phyloP scores from a whole-genome alignment of 2,797 vertebrate species.

The Capromys pilorides region DNA sequence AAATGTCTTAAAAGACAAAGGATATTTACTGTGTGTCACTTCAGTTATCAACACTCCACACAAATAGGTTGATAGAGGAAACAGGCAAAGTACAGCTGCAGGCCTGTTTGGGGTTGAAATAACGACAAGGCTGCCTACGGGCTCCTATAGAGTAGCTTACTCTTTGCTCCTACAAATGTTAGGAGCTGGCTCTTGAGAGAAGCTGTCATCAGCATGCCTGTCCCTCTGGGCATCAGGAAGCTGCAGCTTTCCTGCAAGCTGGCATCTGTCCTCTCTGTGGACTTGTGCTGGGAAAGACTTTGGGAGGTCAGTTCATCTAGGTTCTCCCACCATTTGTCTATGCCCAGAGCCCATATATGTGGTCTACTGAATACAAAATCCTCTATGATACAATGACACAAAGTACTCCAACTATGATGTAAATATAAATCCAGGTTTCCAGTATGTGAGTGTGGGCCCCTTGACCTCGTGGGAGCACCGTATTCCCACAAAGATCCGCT shows the following conservation, averaged over 20 bases:
- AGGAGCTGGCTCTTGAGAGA: slow-evolving; percentile 51
- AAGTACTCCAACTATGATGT: not conserved
- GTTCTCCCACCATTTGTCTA: not conserved
- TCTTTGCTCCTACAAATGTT: slow-evolving; percentile 66
- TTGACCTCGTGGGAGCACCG: not conserved
- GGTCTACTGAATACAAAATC: not conserved
- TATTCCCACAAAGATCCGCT: not conserved
- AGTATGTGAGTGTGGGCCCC: not conserved
- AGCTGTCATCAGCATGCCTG: slow-evolving; percentile 53
- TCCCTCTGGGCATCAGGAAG: not conserved
- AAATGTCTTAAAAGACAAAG: slow-evolving; percentile 62
- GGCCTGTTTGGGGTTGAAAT: slow-evolving; percentile 66
- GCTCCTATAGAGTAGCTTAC: slow-evolving; percentile 49
- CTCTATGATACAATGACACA: not conserved
- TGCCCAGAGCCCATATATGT: not conserved
- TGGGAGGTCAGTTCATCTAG: not conserved
- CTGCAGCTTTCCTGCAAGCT: not conserved
- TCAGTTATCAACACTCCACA: slow-evolving; percentile 64
- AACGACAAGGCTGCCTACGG: slow-evolving; percentile 44
- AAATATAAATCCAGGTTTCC: not conserved
- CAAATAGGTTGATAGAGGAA: slow-evolving; percentile 70
- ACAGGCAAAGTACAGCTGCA: not conserved
- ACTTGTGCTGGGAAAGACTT: slow-evolving; percentile 8
- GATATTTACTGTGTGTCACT: slow-evolving; percentile 52
- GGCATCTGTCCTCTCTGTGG: not conserved